Conservation (phyloP, 2,113 vertebrate species). For the Polypterus senegalus region DNA sequence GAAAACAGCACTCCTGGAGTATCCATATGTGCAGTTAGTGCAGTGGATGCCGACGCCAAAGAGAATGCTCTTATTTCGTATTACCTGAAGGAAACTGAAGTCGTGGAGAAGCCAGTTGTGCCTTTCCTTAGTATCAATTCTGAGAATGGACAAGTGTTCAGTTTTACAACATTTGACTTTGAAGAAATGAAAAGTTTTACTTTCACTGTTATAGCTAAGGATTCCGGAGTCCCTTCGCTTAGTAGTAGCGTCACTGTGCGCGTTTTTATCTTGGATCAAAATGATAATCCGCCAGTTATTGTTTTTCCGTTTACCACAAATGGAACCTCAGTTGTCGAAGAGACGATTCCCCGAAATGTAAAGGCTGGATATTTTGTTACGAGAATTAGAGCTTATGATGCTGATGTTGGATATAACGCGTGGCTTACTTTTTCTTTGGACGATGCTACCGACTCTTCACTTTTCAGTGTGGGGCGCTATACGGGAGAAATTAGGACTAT, state of each 20-base stretch:
- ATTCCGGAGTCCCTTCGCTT: slow-evolving; percentile 34
- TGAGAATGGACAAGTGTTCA: slow-evolving; percentile 32
- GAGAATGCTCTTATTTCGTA: slow-evolving; percentile 38
- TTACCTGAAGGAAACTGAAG: slow-evolving; percentile 32
- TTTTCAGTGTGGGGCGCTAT: too few relatives aligned
- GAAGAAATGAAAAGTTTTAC: slow-evolving; percentile 39
- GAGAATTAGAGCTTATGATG: too few relatives aligned
- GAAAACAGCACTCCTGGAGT: slow-evolving; percentile 34
- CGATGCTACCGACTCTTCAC: too few relatives aligned
- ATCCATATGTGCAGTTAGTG: slow-evolving; percentile 33
- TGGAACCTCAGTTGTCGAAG: too few relatives aligned
- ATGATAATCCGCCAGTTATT: too few relatives aligned
- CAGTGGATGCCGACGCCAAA: slow-evolving; percentile 36
- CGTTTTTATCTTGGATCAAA: slow-evolving; percentile 43
- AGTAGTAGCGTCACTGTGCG: slow-evolving; percentile 39
- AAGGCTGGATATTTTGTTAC: too few relatives aligned
- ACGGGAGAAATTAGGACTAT: slow-evolving; percentile 42
- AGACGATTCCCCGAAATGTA: too few relatives aligned
- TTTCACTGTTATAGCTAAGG: slow-evolving; percentile 39
- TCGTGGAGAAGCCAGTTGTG: slow-evolving; percentile 14
- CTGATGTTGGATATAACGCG: too few relatives aligned
- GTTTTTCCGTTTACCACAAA: too few relatives aligned
- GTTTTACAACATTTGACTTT: slow-evolving; percentile 45
- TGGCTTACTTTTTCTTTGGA: too few relatives aligned
- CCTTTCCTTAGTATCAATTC: slow-evolving; percentile 47